Conservation (phyloP, 2,113 vertebrate genomes). For the Paratilapia polleni region DNA sequence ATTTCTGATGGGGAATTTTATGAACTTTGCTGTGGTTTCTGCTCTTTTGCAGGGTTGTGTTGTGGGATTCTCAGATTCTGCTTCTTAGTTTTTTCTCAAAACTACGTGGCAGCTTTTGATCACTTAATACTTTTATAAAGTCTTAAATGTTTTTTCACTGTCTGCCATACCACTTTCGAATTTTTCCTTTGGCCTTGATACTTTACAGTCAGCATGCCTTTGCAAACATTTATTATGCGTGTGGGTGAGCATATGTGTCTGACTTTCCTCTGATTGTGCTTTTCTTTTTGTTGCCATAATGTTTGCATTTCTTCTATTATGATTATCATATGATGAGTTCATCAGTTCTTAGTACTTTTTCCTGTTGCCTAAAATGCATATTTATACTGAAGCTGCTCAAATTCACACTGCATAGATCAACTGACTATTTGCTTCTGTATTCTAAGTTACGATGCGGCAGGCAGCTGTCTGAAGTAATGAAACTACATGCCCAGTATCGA, state of each 20-base stretch:
- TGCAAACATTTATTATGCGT: conserved; percentile 14
- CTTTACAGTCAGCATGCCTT: conserved; percentile 22
- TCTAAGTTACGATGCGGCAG: background rate
- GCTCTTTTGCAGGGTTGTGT: conserved; percentile 8
- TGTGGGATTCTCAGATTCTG: conserved; percentile 46
- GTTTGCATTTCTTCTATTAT: background rate
- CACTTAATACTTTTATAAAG: conserved; percentile 41
- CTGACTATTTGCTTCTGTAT: background rate
- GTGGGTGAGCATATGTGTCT: background rate
- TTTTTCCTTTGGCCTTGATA: conserved; percentile 16
- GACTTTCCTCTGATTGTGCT: background rate
- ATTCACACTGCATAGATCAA: background rate
- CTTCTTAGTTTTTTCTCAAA: conserved; percentile 18
- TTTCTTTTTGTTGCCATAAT: background rate
- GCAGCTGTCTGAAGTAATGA: background rate
- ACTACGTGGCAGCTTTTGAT: conserved; percentile 16
- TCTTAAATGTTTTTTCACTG: conserved; percentile 9
- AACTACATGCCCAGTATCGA: background rate
- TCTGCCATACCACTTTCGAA: conserved; percentile 18
- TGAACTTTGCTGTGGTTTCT: conserved; percentile 58
- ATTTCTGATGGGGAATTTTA: conserved; percentile 40
- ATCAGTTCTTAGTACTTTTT: background rate
- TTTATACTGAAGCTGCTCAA: background rate
- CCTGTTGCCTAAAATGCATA: background rate
- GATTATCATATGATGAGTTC: background rate